Evolutionary conservation across 2,888 invertebrate genomes (phyloP), one percentile per base, ranked within the genome.

Genomic region (Eledona agricola): DNA sequence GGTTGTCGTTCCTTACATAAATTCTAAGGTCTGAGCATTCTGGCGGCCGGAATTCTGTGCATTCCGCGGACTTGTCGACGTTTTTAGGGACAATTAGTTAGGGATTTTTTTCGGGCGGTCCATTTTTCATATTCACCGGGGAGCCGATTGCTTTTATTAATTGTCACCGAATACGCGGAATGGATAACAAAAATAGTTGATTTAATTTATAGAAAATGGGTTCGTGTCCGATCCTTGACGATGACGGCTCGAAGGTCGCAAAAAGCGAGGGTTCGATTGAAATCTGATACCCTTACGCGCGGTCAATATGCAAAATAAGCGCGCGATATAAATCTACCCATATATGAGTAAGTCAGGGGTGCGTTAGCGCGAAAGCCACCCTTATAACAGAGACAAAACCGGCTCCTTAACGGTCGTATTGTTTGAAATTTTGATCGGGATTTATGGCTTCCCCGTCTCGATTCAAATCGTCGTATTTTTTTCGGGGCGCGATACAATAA

Each of bases 371-470:
- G 38, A 49, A 43, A 49, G 25, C 34, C 55, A 51, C 55, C 55
- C 55, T 55, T 51, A 46, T 51, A 53, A 52, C 49, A 46, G 49
- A 56, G 52, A 56, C 47, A 56, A 52, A 52, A 55, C 49, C 42
- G 47, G 47, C 42, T 54, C 51, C 51, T 54, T 54, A 52, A 54
- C 45, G 51, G 54, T 49, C 59, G 60, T 63, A 68, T 66, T 65
- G 64, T 68, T 65, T 62, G 65, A 65, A 62, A 63, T 69, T 66
- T 70, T 72, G 70, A 72, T 72, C 69, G 66, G 67, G 69, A 72
- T 72, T 71, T 72, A 72, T 70, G 63, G 65, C 64, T 58, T 62
- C 45, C 58, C 66, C 64, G 69, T 70, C 71, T 67, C 60, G 67
- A 64, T 63, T 68, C 71, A 72, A 72, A 72, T 71, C 70, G 65